Evolutionary conservation across 1,140 invertebrate species (phyloP), one percentile per base, ranked within the genome.

Genomic region (Oreohelix idahoensis): DNA sequence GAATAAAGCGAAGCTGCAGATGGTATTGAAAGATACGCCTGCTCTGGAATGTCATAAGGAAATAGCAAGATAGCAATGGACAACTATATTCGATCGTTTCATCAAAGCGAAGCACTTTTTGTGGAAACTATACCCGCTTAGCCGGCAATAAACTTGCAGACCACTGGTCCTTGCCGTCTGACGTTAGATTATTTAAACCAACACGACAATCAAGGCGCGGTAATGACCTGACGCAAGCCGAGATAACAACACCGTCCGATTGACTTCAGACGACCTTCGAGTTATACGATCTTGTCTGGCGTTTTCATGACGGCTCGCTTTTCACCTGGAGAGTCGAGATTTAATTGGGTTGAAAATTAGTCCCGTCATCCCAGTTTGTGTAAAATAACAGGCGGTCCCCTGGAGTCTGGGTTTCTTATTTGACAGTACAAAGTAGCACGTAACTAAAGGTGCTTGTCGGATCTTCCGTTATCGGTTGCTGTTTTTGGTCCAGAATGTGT

Each of bases 321-420:
- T 20, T 29, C 26, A 39, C 71, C 26, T 8, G 23, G 23, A 11
- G 32, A 32, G 29, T 66, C 10, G 8, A 35, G 63, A 32, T 17
- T 35, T 66, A 58, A 58, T 66, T 66, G 63, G n/a, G n/a, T 32
- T 32, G 29, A 66, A 66, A 66, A 66, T 66, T 66, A n/a, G n/a
- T 32, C 29, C 63, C 29, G 63, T 32, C 63, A 35, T 4, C n/a
- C n/a, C 23, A 11, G 1, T 8, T 10, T 66, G 29, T 15, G n/a
- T 32, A 35, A 5, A 35, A 29, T 32, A 66, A 66, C 29, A 66
- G 29, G 2, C 0, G 8, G 29, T 15, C n/a, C n/a, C 63, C 2
- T 32, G 53, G 4, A 66, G 63, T 66, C 5, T 4, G 51, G 8
- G 51, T 58, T 20, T 58, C 51, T 15, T 58, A 20, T 26, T 58